A percentile compares a stretch with the other conserved stretches of the same genome.
Conservation (phyloP, 2,888 invertebrate species). For the Hypolimnas misippus region DNA sequence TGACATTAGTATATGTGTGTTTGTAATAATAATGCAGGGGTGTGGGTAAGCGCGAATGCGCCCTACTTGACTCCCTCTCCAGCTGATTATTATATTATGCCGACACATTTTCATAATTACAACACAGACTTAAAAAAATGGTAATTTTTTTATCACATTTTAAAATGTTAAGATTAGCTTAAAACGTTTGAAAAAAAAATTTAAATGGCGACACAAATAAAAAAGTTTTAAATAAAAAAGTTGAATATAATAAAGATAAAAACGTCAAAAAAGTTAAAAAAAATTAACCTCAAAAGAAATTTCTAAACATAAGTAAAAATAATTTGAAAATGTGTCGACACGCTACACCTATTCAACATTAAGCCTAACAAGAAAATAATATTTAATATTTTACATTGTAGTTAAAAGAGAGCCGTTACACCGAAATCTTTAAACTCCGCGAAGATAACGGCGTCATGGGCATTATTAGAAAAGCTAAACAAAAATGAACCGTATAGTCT, state of each 20-base stretch:
- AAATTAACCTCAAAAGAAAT: no score
- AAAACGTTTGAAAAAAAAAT: no score
- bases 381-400: slow-evolving; percentile 23
- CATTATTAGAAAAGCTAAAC: slow-evolving; percentile 27
- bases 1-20: slow-evolving; percentile 19
- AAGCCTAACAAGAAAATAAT: slow-evolving; percentile 26
- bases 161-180: no score
- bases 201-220: no score
- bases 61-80: slow-evolving; percentile 73
- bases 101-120: slow-evolving; percentile 53
- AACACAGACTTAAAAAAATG: neutral
- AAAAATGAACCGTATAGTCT: slow-evolving; percentile 27
- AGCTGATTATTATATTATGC: slow-evolving; percentile 58
- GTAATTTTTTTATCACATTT: no score
- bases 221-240: no score
- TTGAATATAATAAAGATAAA: no score
- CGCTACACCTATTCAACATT: slow-evolving; percentile 28
- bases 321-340: slow-evolving; percentile 32
- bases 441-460: slow-evolving; percentile 17
- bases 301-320: no score
- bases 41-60: slow-evolving; percentile 44
- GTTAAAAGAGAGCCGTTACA: slow-evolving; percentile 14
- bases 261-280: no score
- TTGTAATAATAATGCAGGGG: slow-evolving; percentile 13
- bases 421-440: slow-evolving; percentile 13